Conservation (phyloP, 2,797 vertebrate species). For the Chelon auratus region DNA sequence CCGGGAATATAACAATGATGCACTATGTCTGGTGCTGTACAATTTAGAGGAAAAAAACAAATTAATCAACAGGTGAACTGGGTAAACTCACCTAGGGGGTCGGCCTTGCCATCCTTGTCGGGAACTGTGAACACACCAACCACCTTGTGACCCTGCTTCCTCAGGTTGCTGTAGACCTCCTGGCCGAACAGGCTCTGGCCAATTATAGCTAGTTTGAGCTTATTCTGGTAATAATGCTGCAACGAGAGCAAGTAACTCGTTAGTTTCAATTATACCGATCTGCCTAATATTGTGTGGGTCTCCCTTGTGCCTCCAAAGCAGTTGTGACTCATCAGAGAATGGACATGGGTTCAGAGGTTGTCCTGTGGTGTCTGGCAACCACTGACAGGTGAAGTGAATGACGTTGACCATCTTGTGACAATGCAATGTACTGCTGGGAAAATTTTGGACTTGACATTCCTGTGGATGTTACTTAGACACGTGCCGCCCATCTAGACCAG, state of each 20-base stretch:
- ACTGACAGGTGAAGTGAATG: too few species aligned
- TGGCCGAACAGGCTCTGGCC: slow-evolving; percentile 98
- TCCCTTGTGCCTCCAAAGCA: too few species aligned
- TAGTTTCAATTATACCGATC: background rate
- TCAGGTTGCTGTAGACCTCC: slow-evolving; percentile 94
- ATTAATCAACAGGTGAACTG: background rate
- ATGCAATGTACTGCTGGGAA: too few species aligned
- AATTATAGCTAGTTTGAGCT: slow-evolving; percentile 95
- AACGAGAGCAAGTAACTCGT: slow-evolving; percentile 14
- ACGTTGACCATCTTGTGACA: too few species aligned
- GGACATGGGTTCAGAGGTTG: too few species aligned
- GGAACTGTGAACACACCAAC: slow-evolving; percentile 98
- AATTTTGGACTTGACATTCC: too few species aligned
- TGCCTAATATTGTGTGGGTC: too few species aligned
- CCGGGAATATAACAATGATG: background rate
- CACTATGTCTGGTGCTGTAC: background rate
- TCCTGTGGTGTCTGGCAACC: too few species aligned
- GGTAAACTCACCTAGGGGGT: slow-evolving; percentile 92
- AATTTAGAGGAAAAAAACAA: background rate
- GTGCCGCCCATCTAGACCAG: too few species aligned
- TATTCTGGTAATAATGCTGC: slow-evolving; percentile 91
- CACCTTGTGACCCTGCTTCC: slow-evolving; percentile 93
- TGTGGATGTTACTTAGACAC: too few species aligned
- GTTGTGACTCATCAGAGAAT: too few species aligned
- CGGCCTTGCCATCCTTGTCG: slow-evolving; percentile 96